phyloP scores from a whole-genome alignment of 2,888 invertebrate species.

The Tiliacea aurago region DNA sequence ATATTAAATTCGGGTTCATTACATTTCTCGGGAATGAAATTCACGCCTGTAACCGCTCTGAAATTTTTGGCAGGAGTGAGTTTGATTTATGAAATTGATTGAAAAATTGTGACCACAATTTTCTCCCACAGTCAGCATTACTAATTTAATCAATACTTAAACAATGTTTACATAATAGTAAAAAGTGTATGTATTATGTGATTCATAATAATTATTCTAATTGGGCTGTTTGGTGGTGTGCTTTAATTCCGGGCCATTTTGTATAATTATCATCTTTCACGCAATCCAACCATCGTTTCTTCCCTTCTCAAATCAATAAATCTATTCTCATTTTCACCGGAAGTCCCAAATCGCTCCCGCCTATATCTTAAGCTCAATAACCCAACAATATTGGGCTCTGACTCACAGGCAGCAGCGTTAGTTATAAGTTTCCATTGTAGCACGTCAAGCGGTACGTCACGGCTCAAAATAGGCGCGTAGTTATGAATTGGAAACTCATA shows the following conservation, averaged over 20 bases:
- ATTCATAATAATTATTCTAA: too few relatives aligned
- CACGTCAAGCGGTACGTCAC: slow-evolving; percentile 64
- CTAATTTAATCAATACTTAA: too few relatives aligned
- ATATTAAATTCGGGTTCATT: slow-evolving; percentile 42
- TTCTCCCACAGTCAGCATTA: too few relatives aligned
- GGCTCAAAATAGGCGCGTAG: slow-evolving; percentile 44
- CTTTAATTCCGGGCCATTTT: too few relatives aligned
- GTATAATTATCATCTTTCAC: too few relatives aligned
- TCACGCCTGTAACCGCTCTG: background rate
- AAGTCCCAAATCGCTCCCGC: slow-evolving; percentile 50
- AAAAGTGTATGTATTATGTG: too few relatives aligned
- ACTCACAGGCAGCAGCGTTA: slow-evolving; percentile 75
- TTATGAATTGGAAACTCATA: slow-evolving; percentile 55
- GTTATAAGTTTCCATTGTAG: slow-evolving; percentile 67
- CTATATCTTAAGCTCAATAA: slow-evolving; percentile 10
- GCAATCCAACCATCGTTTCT: too few relatives aligned
- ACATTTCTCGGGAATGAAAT: slow-evolving; percentile 20
- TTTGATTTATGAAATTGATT: background rate
- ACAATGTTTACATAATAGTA: too few relatives aligned
- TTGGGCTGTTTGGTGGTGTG: too few relatives aligned
- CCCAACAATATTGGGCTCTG: slow-evolving; percentile 75
- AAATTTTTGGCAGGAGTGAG: background rate
- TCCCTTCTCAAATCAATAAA: too few relatives aligned
- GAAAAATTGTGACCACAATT: background rate
- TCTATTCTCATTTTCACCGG: background rate